Evolutionary conservation across 2,797 vertebrate genomes (phyloP), one percentile per base, ranked within the genome.

Genomic region (Leptodactylus fallax): DNA sequence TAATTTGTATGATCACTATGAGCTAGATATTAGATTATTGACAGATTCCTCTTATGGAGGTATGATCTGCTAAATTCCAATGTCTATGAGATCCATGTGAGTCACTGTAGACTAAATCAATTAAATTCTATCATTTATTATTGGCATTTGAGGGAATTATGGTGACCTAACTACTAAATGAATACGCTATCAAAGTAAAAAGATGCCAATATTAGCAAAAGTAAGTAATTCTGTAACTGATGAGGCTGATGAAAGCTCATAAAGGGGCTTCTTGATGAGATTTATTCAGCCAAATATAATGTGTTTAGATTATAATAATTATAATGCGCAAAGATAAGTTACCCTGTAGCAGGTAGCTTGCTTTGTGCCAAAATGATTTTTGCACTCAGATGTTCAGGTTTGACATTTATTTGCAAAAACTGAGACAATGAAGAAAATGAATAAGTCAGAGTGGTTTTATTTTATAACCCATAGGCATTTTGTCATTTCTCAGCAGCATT

Each of bases 401-500:
- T 71, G 76, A 56, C 49, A 86, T 78, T 56, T 87, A 49, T 16
- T 63, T 55, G 19, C 9, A 49, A 61, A 74, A 55, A 9, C 55
- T 51, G 55, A 63, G 8, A 65, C 61, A 55, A 56, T 25, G 19
- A 82, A 56, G n/a, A 82, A 76, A 45, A 6, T 55, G 23, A 25
- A 45, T 82, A 19, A 77, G 12, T 17, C 19, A 65, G 12, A 51
- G 19, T 49, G 51, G 65, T 79, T 69, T 65, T 45, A 47, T 14
- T 67, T 36, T 45, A 53, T 53, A 81, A 27, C 17, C 67, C 9
- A 72, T 17, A 27, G 0, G 27, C 11, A 65, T 82, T 77, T 69
- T 74, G 55, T 80, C 47, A 65, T 69, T 53, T 90, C 45, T 91
- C 90, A 91, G 91, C 87, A 92, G 76, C 85, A 87, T 86, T 61